Evolutionary conservation across 2,797 vertebrate species (phyloP), one percentile per base, ranked within the genome.

Genomic region (Falco columbarius): DNA sequence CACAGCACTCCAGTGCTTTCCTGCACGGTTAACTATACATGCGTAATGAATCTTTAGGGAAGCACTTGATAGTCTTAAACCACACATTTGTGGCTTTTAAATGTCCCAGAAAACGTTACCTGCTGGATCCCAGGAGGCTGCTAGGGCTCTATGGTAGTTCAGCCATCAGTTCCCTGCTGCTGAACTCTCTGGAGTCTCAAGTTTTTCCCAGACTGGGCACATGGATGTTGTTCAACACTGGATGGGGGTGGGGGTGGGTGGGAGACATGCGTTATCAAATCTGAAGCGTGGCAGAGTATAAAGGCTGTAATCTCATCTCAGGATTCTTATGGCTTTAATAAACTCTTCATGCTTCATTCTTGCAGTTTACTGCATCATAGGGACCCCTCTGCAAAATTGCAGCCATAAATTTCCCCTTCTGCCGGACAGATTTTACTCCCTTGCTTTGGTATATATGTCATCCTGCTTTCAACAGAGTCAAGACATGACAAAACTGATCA

Each of bases 291-390:
- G 67, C 73, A 58, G 58, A 75, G 30, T 95, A 80, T 96, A 97
- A 96, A 83, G 67, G 58, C 93, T 89, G 38, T 87, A 96, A 97
- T 98, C 91, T 98, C 95, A 95, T 97, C 90, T 97, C 93, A 94
- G 81, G 76, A 86, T 96, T 97, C 95, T 97, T 98, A 97, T 83
- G 76, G 90, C 94, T 96, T 97, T 97, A 98, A 98, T 98, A 98
- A 98, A 98, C 92, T 97, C 90, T 95, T 97, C 93, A 89, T 94
- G 96, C 93, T 95, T 97, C 94, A 71, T 96, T 97, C 86, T 95
- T 96, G 61, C 58, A 51, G 68, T 97, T 98, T 97, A 97, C 95
- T 84, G 96, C 81, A 97, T 97, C 96, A 73, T 75, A 82, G 90
- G 88, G 93, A 95, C 93, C 75, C 83, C 90, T 96, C 89, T 93